Evolutionary conservation across 2,888 invertebrate genomes (phyloP), one percentile per base, ranked within the genome.

Genomic region (Aelia acuminata): DNA sequence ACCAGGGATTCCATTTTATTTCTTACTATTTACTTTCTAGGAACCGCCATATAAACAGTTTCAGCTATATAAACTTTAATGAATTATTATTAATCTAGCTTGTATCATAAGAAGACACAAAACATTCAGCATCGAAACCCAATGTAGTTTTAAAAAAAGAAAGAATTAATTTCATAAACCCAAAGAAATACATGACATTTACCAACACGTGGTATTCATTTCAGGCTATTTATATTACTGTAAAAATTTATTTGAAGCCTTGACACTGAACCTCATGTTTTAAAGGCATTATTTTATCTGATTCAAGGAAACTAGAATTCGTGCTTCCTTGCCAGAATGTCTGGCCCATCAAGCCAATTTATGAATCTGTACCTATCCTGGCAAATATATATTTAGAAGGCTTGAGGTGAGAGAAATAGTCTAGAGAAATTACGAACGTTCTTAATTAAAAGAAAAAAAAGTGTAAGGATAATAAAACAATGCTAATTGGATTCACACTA

Each of bases 371-470:
- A 39, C 39, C 35, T 75, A 18, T 20, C 2, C 39, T 75, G 20
- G 57, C 26, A n/a, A 39, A 75, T 22, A 20, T 75, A 75, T 75
- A 75, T 75, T 75, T 75, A 75, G 75, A 75, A 39, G 75, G 39
- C 75, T 22, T 75, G n/a, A n/a, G n/a, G n/a, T n/a, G n/a, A n/a
- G n/a, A n/a, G n/a, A n/a, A n/a, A n/a, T n/a, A n/a, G n/a, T n/a
- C n/a, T n/a, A n/a, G n/a, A n/a, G n/a, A n/a, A n/a, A n/a, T n/a
- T n/a, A n/a, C n/a, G n/a, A n/a, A n/a, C n/a, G n/a, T n/a, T n/a
- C n/a, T n/a, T n/a, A n/a, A n/a, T n/a, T n/a, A n/a, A n/a, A n/a
- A n/a, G n/a, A n/a, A n/a, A n/a, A n/a, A n/a, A n/a, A n/a, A n/a
- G n/a, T n/a, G n/a, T n/a, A n/a, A n/a, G n/a, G n/a, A n/a, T n/a